Evolutionary conservation across 2,797 vertebrate genomes (phyloP).

Genomic region (Balearica regulorum): DNA sequence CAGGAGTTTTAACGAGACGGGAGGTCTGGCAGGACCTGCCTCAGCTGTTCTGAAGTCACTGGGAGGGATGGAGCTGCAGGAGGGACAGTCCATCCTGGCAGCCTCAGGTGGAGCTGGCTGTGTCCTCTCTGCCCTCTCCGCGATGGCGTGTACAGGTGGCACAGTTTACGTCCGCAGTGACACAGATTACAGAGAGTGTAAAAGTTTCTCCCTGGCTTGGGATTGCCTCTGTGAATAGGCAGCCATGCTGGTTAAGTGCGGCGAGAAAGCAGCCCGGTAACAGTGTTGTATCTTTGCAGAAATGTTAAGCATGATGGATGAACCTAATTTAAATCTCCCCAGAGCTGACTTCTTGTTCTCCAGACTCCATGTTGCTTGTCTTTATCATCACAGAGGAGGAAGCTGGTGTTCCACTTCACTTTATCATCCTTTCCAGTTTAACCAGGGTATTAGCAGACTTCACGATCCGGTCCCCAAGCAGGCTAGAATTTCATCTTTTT

Average conservation of each 20-base stretch:
- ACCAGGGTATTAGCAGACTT: background rate
- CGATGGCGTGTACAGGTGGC: rapidly evolving
- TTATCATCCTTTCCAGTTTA: slow-evolving; percentile 29
- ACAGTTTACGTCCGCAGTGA: rapidly evolving
- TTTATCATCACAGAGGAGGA: slow-evolving; percentile 37
- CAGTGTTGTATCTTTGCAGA: background rate
- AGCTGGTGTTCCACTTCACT: slow-evolving; percentile 26
- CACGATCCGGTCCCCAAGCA: background rate
- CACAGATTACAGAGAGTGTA: rapidly evolving
- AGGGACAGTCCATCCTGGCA: background rate
- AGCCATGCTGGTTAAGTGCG: background rate
- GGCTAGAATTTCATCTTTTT: slow-evolving; percentile 1
- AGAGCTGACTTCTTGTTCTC: slow-evolving; percentile 49
- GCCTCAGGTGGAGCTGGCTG: background rate
- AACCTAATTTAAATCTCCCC: slow-evolving; percentile 55
- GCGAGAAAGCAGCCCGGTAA: background rate
- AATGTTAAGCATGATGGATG: slow-evolving; percentile 58
- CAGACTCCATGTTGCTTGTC: slow-evolving; percentile 26
- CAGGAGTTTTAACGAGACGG: background rate
- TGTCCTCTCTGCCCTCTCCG: background rate
- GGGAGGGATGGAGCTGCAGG: background rate
- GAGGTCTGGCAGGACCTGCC: background rate
- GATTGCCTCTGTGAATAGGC: background rate
- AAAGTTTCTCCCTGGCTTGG: background rate
- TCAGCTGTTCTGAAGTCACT: background rate